Conservation (phyloP, 1,140 invertebrate species). For the Bombyx mandarina region DNA sequence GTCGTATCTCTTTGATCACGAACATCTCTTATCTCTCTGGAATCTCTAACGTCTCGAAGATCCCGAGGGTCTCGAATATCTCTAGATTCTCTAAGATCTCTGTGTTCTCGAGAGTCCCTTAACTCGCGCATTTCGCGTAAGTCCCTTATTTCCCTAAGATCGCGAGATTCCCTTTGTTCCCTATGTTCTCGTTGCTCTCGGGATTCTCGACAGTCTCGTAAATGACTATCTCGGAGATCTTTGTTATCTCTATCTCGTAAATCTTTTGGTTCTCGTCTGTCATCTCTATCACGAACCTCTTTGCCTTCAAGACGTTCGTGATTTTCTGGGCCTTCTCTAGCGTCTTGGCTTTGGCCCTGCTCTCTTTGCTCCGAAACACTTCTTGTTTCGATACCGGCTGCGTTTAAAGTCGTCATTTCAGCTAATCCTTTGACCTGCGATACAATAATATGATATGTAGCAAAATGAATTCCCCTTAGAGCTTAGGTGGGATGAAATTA, state of each 20-base stretch:
- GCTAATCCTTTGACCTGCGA: slow-evolving; percentile 86
- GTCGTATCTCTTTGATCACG: slow-evolving; percentile 47
- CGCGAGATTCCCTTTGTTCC: slow-evolving; percentile 32
- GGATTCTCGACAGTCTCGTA: slow-evolving; percentile 40
- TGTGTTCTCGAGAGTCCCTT: slow-evolving; percentile 30
- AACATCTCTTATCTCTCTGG: slow-evolving; percentile 39
- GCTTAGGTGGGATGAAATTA: no score
- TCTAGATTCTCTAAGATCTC: slow-evolving; percentile 32
- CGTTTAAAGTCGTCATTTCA: slow-evolving; percentile 88
- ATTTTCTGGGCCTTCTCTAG: slow-evolving; percentile 37
- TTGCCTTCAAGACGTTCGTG: slow-evolving; percentile 42
- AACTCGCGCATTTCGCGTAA: slow-evolving; percentile 34
- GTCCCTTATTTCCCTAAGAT: slow-evolving; percentile 39
- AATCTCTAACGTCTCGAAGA: slow-evolving; percentile 35
- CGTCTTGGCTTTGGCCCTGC: slow-evolving; percentile 52
- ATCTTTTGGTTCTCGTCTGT: slow-evolving; percentile 44
- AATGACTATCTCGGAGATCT: slow-evolving; percentile 34
- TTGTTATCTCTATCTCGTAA: slow-evolving; percentile 46
- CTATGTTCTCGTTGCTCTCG: slow-evolving; percentile 37
- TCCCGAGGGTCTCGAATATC: slow-evolving; percentile 39
- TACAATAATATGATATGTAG: not conserved
- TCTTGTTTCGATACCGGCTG: slow-evolving; percentile 64
- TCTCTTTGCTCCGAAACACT: slow-evolving; percentile 64
- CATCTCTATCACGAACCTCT: slow-evolving; percentile 48
- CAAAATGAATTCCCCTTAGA: no score